phyloP scores from a whole-genome alignment of 1,140 invertebrate species.

The Oryctes rhinoceros region DNA sequence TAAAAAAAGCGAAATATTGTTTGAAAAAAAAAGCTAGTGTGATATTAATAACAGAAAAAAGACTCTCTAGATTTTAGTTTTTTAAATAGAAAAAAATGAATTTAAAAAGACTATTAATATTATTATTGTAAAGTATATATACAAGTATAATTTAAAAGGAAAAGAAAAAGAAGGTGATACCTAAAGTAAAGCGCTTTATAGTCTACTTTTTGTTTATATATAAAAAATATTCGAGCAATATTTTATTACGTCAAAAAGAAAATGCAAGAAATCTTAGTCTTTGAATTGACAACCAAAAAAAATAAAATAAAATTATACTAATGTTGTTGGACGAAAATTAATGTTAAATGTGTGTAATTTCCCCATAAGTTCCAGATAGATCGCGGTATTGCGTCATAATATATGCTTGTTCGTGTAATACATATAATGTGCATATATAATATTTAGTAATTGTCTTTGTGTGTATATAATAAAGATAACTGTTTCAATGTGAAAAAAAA shows the following conservation, averaged over 20 bases:
- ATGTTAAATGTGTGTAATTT: conserved; percentile 18
- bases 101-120: neutral
- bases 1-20: neutral
- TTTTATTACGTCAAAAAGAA: neutral
- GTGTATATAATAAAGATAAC: neutral
- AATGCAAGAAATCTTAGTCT: neutral
- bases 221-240: neutral
- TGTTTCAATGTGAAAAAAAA: conserved; percentile 3
- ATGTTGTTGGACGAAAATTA: neutral
- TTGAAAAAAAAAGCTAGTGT: conserved; percentile 23
- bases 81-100: too few species aligned
- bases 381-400: neutral
- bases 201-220: conserved; percentile 16
- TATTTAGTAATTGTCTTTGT: neutral
- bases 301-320: neutral
- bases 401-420: conserved; percentile 14
- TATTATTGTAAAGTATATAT: conserved; percentile 19
- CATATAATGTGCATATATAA: conserved; percentile 21
- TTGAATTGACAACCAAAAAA: neutral
- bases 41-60: conserved; percentile 31
- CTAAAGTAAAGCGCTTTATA: conserved; percentile 23
- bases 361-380: conserved; percentile 4
- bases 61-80: conserved; percentile 1
- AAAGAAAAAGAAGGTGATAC: conserved; percentile 17
- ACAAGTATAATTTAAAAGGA: conserved; percentile 2